Conservation (phyloP, 2,797 vertebrate species). For the Dendrocincla tyrannina region DNA sequence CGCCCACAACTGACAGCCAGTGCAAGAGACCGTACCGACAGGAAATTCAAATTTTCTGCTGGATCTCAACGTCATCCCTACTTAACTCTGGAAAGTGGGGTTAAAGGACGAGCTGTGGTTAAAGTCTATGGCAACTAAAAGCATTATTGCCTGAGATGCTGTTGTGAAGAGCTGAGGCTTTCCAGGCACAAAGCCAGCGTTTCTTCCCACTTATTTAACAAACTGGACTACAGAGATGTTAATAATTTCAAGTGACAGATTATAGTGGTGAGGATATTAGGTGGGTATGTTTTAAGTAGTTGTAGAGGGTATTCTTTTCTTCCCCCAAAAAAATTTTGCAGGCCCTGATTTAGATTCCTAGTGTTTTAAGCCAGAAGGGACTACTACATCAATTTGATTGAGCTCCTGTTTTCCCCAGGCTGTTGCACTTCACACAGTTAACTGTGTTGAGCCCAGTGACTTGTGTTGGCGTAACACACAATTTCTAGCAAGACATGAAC, state of each 20-base stretch:
- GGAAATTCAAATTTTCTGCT: conserved; percentile 67
- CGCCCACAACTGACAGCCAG: conserved; percentile 55
- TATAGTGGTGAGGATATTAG: background rate
- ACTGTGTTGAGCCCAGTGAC: background rate
- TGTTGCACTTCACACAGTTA: background rate
- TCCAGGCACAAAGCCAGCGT: conserved; percentile 58
- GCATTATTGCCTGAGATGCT: conserved; percentile 37
- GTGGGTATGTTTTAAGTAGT: conserved; percentile 32
- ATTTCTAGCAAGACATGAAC: background rate
- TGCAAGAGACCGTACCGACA: conserved; percentile 41
- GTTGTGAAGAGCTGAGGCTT: conserved; percentile 41
- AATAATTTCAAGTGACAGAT: conserved; percentile 63
- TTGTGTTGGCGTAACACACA: background rate
- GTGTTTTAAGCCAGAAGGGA: conserved; percentile 2
- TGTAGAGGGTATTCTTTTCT: background rate
- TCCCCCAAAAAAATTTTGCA: background rate
- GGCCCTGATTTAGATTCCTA: background rate
- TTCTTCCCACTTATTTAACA: conserved; percentile 45
- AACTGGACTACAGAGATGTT: conserved; percentile 62
- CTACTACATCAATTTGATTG: conserved; percentile 28
- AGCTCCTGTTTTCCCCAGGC: conserved; percentile 37
- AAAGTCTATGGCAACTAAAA: conserved; percentile 25
- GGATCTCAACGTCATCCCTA: conserved; percentile 58
- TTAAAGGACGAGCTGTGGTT: conserved; percentile 49
- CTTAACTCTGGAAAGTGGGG: conserved; percentile 57